These are phyloP conservation scores for Anoplopoma fimbria DNA, from an alignment of 2,113 vertebrate species.

Conservation along the genomic window DNA sequence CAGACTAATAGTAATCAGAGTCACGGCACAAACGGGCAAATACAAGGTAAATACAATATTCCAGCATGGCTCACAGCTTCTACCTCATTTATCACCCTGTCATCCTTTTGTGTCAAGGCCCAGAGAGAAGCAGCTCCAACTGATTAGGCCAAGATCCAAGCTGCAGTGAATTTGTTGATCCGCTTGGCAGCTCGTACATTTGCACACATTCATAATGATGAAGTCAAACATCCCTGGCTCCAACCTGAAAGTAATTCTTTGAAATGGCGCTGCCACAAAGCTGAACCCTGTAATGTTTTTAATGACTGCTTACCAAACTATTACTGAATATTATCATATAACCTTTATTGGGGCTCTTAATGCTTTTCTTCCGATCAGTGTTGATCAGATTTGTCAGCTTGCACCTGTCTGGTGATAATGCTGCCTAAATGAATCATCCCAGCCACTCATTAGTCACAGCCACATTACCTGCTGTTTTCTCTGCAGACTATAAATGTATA, in stretches of 20 bases:
- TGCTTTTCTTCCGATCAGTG: neutral
- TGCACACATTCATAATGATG: slow-evolving; percentile 12
- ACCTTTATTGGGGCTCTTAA: neutral
- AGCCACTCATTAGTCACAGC: neutral
- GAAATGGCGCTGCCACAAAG: neutral
- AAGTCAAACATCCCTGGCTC: slow-evolving; percentile 22
- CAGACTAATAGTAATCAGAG: neutral
- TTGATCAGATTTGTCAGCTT: slow-evolving; percentile 2
- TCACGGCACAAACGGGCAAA: neutral
- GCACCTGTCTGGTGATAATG: neutral
- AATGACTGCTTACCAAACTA: neutral
- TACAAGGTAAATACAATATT: slow-evolving; percentile 1
- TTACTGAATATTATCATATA: neutral
- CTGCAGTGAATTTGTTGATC: slow-evolving; percentile 19
- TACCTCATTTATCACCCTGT: slow-evolving; percentile 16
- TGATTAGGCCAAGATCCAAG: slow-evolving; percentile 27
- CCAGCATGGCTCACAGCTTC: neutral
- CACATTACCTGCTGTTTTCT: slow-evolving; percentile 10
- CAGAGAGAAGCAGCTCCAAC: slow-evolving; percentile 1
- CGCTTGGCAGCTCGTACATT: slow-evolving; percentile 23
- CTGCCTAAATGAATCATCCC: neutral
- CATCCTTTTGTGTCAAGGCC: neutral
- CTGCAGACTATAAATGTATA: neutral
- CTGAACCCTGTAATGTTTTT: neutral
- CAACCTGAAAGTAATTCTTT: slow-evolving; percentile 18